A percentile compares a stretch with the other conserved stretches of the same genome.
Conservation (phyloP, 1,140 invertebrate genomes). For the Drosophila repletoides region DNA sequence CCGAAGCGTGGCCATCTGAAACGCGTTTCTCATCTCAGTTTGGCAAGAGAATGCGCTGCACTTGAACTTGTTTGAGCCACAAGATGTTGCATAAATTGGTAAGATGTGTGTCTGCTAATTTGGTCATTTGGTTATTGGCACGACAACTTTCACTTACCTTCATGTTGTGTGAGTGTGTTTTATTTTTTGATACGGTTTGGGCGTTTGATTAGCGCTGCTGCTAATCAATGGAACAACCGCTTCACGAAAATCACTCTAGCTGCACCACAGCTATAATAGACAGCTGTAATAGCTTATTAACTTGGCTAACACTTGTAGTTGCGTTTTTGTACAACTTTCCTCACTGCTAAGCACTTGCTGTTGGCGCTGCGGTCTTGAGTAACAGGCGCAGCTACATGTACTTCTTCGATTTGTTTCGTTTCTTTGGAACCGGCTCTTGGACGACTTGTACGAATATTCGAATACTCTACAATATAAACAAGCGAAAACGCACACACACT, state of each 20-base stretch:
- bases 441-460: not conserved
- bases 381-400: too few relatives aligned
- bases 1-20: constrained; percentile 57
- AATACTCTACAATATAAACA: not conserved
- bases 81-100: constrained; percentile 62
- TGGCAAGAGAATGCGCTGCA: constrained; percentile 55
- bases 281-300: not conserved
- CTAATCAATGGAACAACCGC: constrained; percentile 52
- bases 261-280: not conserved
- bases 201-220: constrained; percentile 46
- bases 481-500: not conserved
- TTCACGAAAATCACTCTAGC: too few relatives aligned
- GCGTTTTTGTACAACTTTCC: constrained; percentile 51
- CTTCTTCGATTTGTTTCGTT: constrained; percentile 11
- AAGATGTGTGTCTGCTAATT: constrained; percentile 36
- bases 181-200: constrained; percentile 11
- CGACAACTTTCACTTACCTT: constrained; percentile 71
- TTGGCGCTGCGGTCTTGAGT: constrained; percentile 44
- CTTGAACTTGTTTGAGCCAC: constrained; percentile 67
- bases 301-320: too few relatives aligned
- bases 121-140: constrained; percentile 42
- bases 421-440: not conserved
- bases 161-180: constrained; percentile 34
- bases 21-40: constrained; percentile 47
- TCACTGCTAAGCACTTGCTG: constrained; percentile 57